Conservation (phyloP, 2,888 invertebrate species). For the Erebia epiphron region DNA sequence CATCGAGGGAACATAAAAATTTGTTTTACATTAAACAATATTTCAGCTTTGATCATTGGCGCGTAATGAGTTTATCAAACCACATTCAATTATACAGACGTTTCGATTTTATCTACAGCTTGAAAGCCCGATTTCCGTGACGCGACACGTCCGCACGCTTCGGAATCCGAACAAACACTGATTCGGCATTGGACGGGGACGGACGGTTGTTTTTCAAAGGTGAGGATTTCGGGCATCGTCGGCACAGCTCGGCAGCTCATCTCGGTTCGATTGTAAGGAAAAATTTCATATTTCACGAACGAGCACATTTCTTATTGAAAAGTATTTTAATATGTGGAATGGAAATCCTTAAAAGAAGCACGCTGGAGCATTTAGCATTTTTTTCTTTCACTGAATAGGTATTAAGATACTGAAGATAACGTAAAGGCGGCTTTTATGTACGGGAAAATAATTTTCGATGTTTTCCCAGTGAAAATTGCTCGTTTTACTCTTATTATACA, state of each 20-base stretch:
- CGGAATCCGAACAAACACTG: slow-evolving; percentile 69
- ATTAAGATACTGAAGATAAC: slow-evolving; percentile 29
- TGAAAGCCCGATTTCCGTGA: slow-evolving; percentile 38
- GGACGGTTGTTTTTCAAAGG: slow-evolving; percentile 68
- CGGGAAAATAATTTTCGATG: slow-evolving; percentile 22
- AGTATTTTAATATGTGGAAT: slow-evolving; percentile 47
- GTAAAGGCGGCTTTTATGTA: slow-evolving; percentile 17
- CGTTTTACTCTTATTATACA: slow-evolving; percentile 17
- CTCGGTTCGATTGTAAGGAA: slow-evolving; percentile 74
- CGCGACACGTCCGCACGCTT: slow-evolving; percentile 55
- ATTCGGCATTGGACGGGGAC: slow-evolving; percentile 70
- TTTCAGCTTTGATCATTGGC: slow-evolving; percentile 25
- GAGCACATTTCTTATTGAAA: slow-evolving; percentile 55
- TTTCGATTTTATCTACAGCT: slow-evolving; percentile 40
- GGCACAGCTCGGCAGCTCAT: slow-evolving; percentile 64
- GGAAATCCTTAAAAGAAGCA: slow-evolving; percentile 38
- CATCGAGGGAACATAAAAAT: background rate
- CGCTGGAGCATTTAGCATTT: slow-evolving; percentile 22
- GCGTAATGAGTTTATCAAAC: slow-evolving; percentile 22
- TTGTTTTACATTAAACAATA: slow-evolving; percentile 3
- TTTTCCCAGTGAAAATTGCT: slow-evolving; percentile 16
- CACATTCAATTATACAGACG: slow-evolving; percentile 19
- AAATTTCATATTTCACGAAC: slow-evolving; percentile 69
- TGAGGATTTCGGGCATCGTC: slow-evolving; percentile 72
- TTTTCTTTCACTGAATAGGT: slow-evolving; percentile 24